Evolutionary conservation across 2,888 invertebrate species (phyloP), one percentile per base, ranked within the genome.

Genomic region (Heliconius charithonia): DNA sequence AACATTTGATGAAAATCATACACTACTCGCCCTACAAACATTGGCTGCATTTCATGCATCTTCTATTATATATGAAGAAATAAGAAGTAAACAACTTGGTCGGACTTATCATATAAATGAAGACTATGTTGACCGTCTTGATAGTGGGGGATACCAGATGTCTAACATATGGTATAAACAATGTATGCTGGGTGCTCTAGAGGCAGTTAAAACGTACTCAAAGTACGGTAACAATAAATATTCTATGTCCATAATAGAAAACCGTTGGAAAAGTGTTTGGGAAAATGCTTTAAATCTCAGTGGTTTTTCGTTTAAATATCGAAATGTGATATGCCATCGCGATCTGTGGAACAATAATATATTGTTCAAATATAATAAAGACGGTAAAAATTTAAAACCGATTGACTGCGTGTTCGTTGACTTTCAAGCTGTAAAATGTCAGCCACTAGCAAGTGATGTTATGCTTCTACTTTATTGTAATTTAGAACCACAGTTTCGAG

Each of bases 311-410:
- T 59, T 87, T 78, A 87, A 87, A 81, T 87, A 92, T 84, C 87
- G 92, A 73, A 96, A 95, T 81, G 96, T 96, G 0, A 86, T 96
- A 9, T 95, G 95, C 59, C 96, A 96, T 85, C 93, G 96, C 6
- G 96, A 96, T 89, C 88, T 96, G 10, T 96, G 96, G 96, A 95
- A 95, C 67, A 96, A 96, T 83, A 96, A 96, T 85, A 86, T 96
- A 13, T 92, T 96, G 91, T 96, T 96, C 83, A 92, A 89, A 82
- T 95, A 95, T 78, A 85, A 85, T 70, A 82, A 81, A 22, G 51
- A 83, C 37, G 83, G 83, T 71, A 81, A 89, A 27, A 82, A 87
- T 1, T 83, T 90, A 0, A 86, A 86, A 56, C 95, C 96, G 1
- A 90, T 96, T 3, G 95, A 96, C 45, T 96, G 97, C 83, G 86